phyloP scores from a whole-genome alignment of 2,888 invertebrate species.

The Colletes collaris region DNA sequence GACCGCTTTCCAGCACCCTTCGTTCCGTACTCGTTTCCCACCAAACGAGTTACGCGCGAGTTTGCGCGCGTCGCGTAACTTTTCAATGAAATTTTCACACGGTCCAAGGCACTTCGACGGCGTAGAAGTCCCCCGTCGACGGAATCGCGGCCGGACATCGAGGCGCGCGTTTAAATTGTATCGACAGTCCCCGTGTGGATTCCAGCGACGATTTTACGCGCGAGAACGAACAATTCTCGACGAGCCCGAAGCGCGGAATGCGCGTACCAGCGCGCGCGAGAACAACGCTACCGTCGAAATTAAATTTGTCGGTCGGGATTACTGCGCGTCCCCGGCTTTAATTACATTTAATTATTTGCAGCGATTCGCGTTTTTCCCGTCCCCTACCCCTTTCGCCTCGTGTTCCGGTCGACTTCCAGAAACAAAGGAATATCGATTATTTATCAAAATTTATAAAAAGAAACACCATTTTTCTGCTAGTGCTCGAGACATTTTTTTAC shows the following conservation, averaged over 20 bases:
- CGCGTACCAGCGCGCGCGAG: conserved; percentile 40
- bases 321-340: conserved; percentile 68
- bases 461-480: too few species aligned
- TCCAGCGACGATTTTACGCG: conserved; percentile 39
- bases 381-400: neutral
- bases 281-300: conserved; percentile 69
- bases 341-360: conserved; percentile 77
- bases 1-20: too few species aligned
- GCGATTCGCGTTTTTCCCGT: conserved; percentile 42
- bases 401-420: neutral
- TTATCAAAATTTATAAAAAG: too few species aligned
- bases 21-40: neutral
- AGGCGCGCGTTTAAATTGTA: conserved; percentile 49
- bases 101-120: neutral
- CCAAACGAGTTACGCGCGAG: conserved; percentile 9
- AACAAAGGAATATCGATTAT: too few species aligned
- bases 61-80: conserved; percentile 1
- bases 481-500: too few species aligned
- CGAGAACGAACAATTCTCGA: conserved; percentile 53
- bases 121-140: neutral
- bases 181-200: conserved; percentile 45
- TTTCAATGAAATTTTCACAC: conserved; percentile 17
- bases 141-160: conserved; percentile 17
- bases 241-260: conserved; percentile 31
- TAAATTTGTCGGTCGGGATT: conserved; percentile 76